These are phyloP conservation scores for Carpatolechia fugitivella DNA, from an alignment of 2,888 invertebrate genomes.

Conservation along the genomic window DNA sequence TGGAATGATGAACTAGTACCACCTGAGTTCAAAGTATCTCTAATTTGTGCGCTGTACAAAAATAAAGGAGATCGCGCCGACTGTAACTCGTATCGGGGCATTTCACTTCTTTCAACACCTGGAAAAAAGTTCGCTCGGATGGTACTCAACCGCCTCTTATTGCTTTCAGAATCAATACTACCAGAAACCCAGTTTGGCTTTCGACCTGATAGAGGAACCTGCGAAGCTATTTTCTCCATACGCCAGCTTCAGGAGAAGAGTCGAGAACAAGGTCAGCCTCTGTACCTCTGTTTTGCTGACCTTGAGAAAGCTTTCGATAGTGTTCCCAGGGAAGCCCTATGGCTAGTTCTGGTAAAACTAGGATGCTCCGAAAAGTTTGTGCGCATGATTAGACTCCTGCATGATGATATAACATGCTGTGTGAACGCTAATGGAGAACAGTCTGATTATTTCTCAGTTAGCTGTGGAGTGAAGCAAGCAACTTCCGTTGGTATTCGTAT, in stretches of 20 bases:
- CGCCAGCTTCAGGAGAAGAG: conserved; percentile 18
- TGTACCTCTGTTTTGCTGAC: conserved; percentile 10
- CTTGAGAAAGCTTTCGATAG: conserved; percentile 21
- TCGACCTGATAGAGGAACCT: conserved; percentile 22
- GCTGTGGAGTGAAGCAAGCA: conserved; percentile 25
- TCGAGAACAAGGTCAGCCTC: conserved; percentile 15
- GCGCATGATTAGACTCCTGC: conserved; percentile 15
- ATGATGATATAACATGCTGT: conserved; percentile 21
- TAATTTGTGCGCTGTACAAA: conserved; percentile 13
- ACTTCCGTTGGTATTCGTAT: conserved; percentile 18
- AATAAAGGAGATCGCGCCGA: conserved; percentile 11
- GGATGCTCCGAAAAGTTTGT: conserved; percentile 22
- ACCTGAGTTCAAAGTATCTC: conserved; percentile 10
- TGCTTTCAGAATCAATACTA: conserved; percentile 19
- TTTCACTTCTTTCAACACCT: conserved; percentile 16
- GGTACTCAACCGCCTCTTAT: conserved; percentile 13
- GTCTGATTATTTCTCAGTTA: conserved; percentile 17
- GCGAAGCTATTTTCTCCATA: conserved; percentile 18
- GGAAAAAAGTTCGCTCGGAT: conserved; percentile 21
- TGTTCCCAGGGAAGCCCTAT: conserved; percentile 20
- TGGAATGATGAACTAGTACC: conserved; percentile 20
- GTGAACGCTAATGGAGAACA: conserved; percentile 17
- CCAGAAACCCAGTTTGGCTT: conserved; percentile 27
- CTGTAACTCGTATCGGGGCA: conserved; percentile 24
- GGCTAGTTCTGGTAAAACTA: conserved; percentile 11